Conservation (phyloP, 2,888 invertebrate genomes). For the Melieria picta region DNA sequence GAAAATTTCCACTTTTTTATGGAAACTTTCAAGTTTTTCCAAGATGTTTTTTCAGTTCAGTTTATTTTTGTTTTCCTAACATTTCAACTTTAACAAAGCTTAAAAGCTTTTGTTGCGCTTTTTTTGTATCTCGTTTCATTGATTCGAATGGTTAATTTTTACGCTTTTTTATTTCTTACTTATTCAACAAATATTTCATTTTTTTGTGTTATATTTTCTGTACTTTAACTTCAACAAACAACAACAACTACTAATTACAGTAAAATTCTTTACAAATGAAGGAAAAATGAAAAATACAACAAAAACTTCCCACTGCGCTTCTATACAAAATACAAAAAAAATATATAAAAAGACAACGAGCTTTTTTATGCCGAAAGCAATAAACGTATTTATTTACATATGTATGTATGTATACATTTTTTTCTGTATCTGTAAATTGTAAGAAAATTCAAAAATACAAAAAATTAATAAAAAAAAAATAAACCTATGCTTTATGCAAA, state of each 20-base stretch:
- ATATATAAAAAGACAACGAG: conserved; percentile 37
- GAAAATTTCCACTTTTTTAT: too few species aligned
- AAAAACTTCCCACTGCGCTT: conserved; percentile 67
- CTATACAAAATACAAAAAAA: conserved; percentile 50
- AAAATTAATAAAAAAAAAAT: conserved; percentile 2
- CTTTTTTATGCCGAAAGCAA: conserved; percentile 45
- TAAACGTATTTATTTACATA: conserved; percentile 27
- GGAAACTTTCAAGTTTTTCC: too few species aligned
- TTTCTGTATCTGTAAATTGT: conserved; percentile 31
- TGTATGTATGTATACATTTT: conserved; percentile 37
- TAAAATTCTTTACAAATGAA: conserved; percentile 45
- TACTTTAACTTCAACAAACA: conserved; percentile 15
- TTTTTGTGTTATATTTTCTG: conserved; percentile 12
- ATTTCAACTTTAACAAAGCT: background rate
- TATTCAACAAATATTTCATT: conserved; percentile 13
- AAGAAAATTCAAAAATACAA: conserved; percentile 34
- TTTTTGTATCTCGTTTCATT: background rate
- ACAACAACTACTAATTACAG: conserved; percentile 30
- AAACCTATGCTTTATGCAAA: background rate
- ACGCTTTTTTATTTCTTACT: background rate
- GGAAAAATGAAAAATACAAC: conserved; percentile 61
- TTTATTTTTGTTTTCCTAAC: background rate
- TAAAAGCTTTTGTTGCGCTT: background rate
- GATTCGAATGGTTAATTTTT: background rate
- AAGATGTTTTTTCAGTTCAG: background rate